Percentiles rank a stretch among this genome's conserved stretches.
phyloP scores from a whole-genome alignment of 2,888 invertebrate genomes.

The Prostheceraeus crozeri region DNA sequence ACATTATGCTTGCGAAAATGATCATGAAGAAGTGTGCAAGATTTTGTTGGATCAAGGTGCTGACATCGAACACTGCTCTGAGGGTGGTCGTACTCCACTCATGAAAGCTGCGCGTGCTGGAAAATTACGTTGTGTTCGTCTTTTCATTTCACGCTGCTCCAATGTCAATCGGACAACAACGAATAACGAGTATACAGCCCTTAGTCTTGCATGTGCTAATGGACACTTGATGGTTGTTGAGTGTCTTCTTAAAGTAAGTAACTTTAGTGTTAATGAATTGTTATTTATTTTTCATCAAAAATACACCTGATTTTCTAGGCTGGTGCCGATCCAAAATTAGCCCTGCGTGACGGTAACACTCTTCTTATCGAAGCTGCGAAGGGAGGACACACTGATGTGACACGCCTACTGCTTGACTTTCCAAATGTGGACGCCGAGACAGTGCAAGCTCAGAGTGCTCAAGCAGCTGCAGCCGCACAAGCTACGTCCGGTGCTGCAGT shows the following conservation, averaged over 20 bases:
- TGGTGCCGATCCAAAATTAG: conserved; percentile 88
- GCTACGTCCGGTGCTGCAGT: too few species aligned
- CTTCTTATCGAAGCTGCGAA: conserved; percentile 97
- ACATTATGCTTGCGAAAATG: conserved; percentile 96
- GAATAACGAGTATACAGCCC: conserved; percentile 90
- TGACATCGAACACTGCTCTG: conserved; percentile 85
- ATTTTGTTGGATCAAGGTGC: conserved; percentile 81
- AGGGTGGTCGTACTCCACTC: conserved; percentile 89
- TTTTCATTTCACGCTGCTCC: conserved; percentile 65
- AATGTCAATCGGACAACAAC: conserved; percentile 73
- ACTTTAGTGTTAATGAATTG: too few species aligned
- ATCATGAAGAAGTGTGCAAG: conserved; percentile 56
- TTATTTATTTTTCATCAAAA: conserved; percentile 82
- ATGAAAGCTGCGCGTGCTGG: conserved; percentile 98
- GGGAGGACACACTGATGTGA: conserved; percentile 90
- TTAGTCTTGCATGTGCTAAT: conserved; percentile 89
- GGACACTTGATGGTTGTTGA: conserved; percentile 67
- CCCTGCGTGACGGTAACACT: conserved; percentile 93
- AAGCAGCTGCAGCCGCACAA: too few species aligned
- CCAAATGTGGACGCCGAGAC: conserved; percentile 64
- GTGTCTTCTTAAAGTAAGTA: conserved; percentile 28
- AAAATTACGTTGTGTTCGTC: conserved; percentile 88
- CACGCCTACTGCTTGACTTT: conserved; percentile 85
- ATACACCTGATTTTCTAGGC: conserved; percentile 75
- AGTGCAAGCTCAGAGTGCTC: too few species aligned